A percentile compares a stretch with the other conserved stretches of the same genome.
phyloP scores from a whole-genome alignment of 2,797 vertebrate species.

The Rhabdophis nuchalis region DNA sequence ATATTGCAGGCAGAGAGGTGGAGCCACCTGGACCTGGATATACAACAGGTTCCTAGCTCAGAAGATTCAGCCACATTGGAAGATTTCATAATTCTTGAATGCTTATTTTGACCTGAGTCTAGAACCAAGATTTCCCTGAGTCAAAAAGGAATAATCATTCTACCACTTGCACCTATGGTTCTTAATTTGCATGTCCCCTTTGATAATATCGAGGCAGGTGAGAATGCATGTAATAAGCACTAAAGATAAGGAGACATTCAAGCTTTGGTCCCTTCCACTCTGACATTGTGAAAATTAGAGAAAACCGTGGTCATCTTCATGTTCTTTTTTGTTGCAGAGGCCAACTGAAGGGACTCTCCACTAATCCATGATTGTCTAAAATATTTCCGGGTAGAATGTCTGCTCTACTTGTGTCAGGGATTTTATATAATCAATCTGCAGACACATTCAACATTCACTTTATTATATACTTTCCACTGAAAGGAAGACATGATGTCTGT shows the following conservation, averaged over 20 bases:
- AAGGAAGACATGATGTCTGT: neutral
- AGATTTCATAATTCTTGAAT: neutral
- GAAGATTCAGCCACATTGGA: neutral
- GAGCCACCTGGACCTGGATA: neutral
- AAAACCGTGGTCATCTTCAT: neutral
- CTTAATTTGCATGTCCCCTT: neutral
- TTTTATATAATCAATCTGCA: neutral
- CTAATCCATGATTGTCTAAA: neutral
- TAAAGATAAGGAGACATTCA: neutral
- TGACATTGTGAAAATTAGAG: neutral
- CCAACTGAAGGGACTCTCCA: neutral
- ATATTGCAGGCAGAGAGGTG: neutral
- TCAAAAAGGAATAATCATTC: neutral
- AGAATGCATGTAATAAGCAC: neutral
- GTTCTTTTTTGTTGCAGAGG: neutral
- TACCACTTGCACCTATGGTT: neutral
- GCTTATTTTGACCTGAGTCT: neutral
- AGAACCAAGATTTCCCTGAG: neutral
- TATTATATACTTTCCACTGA: neutral
- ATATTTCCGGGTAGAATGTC: neutral
- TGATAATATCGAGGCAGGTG: neutral
- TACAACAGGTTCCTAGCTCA: neutral
- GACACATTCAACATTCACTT: neutral
- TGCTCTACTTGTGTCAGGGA: neutral
- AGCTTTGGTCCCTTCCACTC: neutral